Conservation (phyloP, 2,113 vertebrate genomes). For the Scatophagus argus region DNA sequence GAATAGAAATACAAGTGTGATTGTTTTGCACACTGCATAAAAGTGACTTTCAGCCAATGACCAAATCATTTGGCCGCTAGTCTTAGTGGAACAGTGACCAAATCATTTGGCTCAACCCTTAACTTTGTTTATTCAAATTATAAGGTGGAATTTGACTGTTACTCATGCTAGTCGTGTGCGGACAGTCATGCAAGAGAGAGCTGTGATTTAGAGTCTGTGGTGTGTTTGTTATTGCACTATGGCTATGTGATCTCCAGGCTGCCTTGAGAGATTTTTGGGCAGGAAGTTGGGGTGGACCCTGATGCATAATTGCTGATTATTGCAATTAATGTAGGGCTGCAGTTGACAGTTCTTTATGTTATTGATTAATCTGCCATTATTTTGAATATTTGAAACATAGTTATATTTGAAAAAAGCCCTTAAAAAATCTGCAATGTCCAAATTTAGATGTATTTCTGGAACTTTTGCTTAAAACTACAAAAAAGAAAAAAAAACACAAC, state of each 20-base stretch:
- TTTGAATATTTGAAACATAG: too few species aligned
- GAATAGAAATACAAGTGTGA: background rate
- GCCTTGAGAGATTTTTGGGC: too few species aligned
- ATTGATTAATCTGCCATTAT: too few species aligned
- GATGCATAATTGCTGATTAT: background rate
- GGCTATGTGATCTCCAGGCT: background rate
- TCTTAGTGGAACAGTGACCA: background rate
- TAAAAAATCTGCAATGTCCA: too few species aligned
- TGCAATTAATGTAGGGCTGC: background rate
- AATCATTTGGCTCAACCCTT: constrained; percentile 17
- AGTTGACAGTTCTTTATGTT: too few species aligned
- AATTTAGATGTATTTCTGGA: too few species aligned
- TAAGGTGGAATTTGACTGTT: constrained; percentile 40
- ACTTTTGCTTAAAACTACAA: too few species aligned
- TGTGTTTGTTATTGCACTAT: background rate
- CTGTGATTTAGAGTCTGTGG: constrained; percentile 6
- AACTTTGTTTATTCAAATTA: constrained; percentile 44
- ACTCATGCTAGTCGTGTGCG: background rate
- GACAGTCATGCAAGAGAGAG: background rate
- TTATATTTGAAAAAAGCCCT: too few species aligned
- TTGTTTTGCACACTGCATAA: background rate
- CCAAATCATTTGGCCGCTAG: constrained; percentile 11
- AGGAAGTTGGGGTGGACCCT: background rate
- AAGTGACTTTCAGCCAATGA: background rate
- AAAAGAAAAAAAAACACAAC: too few species aligned